Base-by-base conservation (phyloP, 1,140 invertebrate species). In the Aplysia californica region DNA sequence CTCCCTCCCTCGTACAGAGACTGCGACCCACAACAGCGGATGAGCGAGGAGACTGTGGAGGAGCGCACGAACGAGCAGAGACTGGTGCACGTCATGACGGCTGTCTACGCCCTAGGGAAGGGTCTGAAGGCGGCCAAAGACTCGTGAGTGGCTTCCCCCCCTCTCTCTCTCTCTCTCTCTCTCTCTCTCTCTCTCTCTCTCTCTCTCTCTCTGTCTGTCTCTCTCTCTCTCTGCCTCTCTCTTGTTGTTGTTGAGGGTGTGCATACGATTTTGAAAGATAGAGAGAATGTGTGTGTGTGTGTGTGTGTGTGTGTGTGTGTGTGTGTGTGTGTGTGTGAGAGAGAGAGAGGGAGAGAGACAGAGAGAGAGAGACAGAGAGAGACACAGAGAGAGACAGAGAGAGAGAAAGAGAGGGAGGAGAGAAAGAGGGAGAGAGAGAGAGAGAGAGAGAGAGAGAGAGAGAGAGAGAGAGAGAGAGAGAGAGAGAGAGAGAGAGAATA, bases 41-140 rank as follows among this genome's bases (percentile, higher is more conserved):
- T 86, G 36, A 64, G 68, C 4, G n/a, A 74, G 15, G 38, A 72
- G n/a, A 61, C 77, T 36, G 61, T 85, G 15, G 36, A 44, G 1
- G 55, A 66, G 20, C 79, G 79, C 39, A 26, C 82, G 5, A 59
- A 68, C 0, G 83, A 87, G 56, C 84, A 86, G 33, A 72, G 84
- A 38, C 76, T 85, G 15, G 75, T 80, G 26, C 85, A 87, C 65
- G 80, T 80, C 0, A 79, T 83, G 61, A 80, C 82, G 41, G 85
- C 85, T 4, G 83, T 85, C 0, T 73, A 79, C 36, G 85, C 87
- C 18, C 41, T 83, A 20, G 78, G 78, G 18, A 35, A 69, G 15
- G 85, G 83, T 2, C 56, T 85, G 35, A 71, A 72, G 6, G 31
- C 74, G 26, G 81, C 79, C 0, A 79, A 79, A 26, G 23, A 18